A percentile compares a stretch with the other conserved stretches of the same genome.
Evolutionary conservation across 37 sponge, comb jelly and placozoan genomes (phyloP).

Genomic region (Halisarca cf. caerulea): DNA sequence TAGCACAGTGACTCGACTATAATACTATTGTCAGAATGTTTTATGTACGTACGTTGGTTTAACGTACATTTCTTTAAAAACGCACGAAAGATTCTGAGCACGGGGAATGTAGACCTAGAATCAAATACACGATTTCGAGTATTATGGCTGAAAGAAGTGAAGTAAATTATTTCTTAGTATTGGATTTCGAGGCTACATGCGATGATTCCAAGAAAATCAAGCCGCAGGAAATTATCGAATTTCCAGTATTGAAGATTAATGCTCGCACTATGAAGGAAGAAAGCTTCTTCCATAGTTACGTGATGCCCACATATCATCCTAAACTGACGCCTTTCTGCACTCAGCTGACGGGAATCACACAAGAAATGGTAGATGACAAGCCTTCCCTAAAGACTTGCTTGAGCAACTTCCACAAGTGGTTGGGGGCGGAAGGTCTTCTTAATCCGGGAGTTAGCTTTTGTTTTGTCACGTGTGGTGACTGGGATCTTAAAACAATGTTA

Average conservation of each 20-base stretch:
- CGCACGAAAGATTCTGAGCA: too few relatives aligned
- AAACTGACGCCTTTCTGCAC: slow-evolving; percentile 68
- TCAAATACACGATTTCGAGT: too few relatives aligned
- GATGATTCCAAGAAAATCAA: slow-evolving; percentile 40
- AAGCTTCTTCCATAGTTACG: slow-evolving; percentile 77
- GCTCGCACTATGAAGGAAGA: slow-evolving; percentile 69
- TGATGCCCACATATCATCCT: slow-evolving; percentile 70
- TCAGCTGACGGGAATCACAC: slow-evolving; percentile 81
- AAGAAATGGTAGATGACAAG: slow-evolving; percentile 69
- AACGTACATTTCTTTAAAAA: too few relatives aligned
- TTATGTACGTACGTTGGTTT: too few relatives aligned
- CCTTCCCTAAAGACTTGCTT: slow-evolving; percentile 53
- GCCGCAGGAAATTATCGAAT: slow-evolving; percentile 84
- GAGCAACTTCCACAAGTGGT: slow-evolving; percentile 56
- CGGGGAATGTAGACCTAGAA: too few relatives aligned
- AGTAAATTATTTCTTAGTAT: slow-evolving; percentile 65
- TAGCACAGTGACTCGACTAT: too few relatives aligned
- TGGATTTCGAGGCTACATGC: slow-evolving; percentile 85
- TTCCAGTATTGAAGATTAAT: slow-evolving; percentile 83
- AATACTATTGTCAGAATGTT: too few relatives aligned
- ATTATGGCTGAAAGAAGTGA: too few relatives aligned
- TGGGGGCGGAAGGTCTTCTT: slow-evolving; percentile 49
- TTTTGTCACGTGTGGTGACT: slow-evolving; percentile 88
- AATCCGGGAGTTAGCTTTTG: slow-evolving; percentile 40
- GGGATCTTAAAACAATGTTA: slow-evolving; percentile 80